Base-by-base conservation (phyloP, 2,113 vertebrate genomes). In the Odobenus rosmarus region DNA sequence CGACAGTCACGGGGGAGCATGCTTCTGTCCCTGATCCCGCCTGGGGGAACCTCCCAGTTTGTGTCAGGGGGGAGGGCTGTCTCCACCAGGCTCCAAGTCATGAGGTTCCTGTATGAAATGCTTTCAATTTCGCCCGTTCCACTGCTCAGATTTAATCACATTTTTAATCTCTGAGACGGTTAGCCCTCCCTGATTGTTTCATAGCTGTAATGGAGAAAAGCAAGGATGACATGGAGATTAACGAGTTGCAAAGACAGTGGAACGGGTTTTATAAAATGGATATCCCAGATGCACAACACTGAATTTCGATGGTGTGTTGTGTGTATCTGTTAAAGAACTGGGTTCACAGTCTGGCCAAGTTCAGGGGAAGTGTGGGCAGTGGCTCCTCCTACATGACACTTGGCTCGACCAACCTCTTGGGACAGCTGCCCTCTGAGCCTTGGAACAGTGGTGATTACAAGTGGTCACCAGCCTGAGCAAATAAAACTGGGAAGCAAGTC, bases 1-100 rank as follows among this genome's bases (percentile, higher is more conserved):
- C 18, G 12, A 5, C 31, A 42, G 61, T 14, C 46, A 23, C 28
- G 26, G 55, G 23, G 19, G 16, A 53, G 0, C 7, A 0, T 0
- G 67, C 62, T 3, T n/a, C 14, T n/a, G 55, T 7, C 3, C 71
- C 62, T 9, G 64, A 15, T 51, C 13, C 8, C 28, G 26, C 46
- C 7, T 0, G 4, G 15, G 57, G 51, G 39, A 3, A 1, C 23
- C 46, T 7, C 64, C 39, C 19, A 7, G 59, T 39, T 39, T 4
- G 39, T 39, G 39, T 39, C 39, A 3, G 1, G 1, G 0, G 16
- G 67, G 33, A 21, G 64, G 26, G 61, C 1, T 0, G 59, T 2
- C 0, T 4, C 36, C 3, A 0, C 9, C 28, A 5, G n/a, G 24
- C 69, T 49, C n/a, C 36, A 5, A 24, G 90, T 98, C 97, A 96